Percentiles rank a stretch among this genome's conserved stretches.
These are phyloP conservation scores for Climacteris rufus DNA, from an alignment of 2,113 vertebrate species.

Conservation along the genomic window DNA sequence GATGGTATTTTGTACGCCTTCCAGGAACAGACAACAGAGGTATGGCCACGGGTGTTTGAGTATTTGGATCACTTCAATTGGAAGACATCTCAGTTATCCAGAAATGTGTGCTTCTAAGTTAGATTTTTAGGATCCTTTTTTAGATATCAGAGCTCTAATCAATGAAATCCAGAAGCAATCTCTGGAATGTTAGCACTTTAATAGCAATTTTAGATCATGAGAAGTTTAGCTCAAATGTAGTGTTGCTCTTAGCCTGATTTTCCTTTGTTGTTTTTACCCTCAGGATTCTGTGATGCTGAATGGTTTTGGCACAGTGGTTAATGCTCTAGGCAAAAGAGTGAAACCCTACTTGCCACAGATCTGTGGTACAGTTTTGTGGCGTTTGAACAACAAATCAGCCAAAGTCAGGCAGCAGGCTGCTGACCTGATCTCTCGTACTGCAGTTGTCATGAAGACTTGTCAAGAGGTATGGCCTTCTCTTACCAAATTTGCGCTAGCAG, in stretches of 20 bases:
- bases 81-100: neutral
- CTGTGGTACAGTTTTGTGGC: slow-evolving; percentile 97
- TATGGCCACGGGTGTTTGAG: slow-evolving; percentile 11
- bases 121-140: neutral
- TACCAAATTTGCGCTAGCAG: neutral
- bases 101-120: neutral
- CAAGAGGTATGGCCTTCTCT: slow-evolving; percentile 83
- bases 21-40: slow-evolving; percentile 98
- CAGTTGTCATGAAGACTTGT: slow-evolving; percentile 99
- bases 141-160: neutral
- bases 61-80: neutral
- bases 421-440: slow-evolving; percentile 96
- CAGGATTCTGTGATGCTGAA: slow-evolving; percentile 99
- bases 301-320: slow-evolving; percentile 97
- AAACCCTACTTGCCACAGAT: slow-evolving; percentile 98
- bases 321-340: slow-evolving; percentile 95
- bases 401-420: slow-evolving; percentile 98
- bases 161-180: neutral
- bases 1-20: slow-evolving; percentile 98
- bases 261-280: neutral
- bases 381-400: slow-evolving; percentile 97
- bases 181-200: neutral
- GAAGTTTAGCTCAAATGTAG: neutral
- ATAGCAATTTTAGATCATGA: neutral
- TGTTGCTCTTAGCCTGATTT: neutral